phyloP scores from a whole-genome alignment of 2,888 invertebrate genomes.

The Lasioglossum figueresi region DNA sequence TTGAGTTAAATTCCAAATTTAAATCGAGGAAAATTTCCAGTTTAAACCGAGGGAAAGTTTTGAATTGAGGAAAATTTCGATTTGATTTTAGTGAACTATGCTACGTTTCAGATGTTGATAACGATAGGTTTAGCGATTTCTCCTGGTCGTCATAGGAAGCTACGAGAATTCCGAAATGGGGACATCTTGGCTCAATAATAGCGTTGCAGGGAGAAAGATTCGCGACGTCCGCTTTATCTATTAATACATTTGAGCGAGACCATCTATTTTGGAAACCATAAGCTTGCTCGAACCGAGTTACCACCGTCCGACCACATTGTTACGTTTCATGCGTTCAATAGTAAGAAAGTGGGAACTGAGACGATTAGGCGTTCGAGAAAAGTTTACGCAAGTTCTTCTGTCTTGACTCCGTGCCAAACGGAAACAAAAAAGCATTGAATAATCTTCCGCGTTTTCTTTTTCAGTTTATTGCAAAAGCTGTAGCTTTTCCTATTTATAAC shows the following conservation, averaged over 20 bases:
- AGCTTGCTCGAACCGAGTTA: constrained; percentile 46
- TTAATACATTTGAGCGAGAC: constrained; percentile 77
- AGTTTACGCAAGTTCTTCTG: not conserved
- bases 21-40: too few species aligned
- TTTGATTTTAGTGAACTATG: too few species aligned
- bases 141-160: not conserved
- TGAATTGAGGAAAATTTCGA: too few species aligned
- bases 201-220: constrained; percentile 72
- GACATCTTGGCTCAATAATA: constrained; percentile 75
- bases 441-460: constrained; percentile 36
- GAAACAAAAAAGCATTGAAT: constrained; percentile 25
- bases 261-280: constrained; percentile 78
- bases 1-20: too few species aligned
- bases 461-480: constrained; percentile 33
- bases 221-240: constrained; percentile 76
- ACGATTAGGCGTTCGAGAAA: constrained; percentile 12
- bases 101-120: too few species aligned
- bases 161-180: constrained; percentile 63
- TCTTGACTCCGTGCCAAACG: constrained; percentile 19
- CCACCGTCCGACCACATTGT: constrained; percentile 34
- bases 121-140: not conserved
- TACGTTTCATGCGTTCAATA: not conserved
- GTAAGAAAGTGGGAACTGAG: constrained; percentile 23
- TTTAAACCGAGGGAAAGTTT: too few species aligned
- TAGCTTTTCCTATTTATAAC: constrained; percentile 64